Evolutionary conservation across 2,113 vertebrate genomes (phyloP), one percentile per base, ranked within the genome.

Genomic region (Podilymbus podiceps): DNA sequence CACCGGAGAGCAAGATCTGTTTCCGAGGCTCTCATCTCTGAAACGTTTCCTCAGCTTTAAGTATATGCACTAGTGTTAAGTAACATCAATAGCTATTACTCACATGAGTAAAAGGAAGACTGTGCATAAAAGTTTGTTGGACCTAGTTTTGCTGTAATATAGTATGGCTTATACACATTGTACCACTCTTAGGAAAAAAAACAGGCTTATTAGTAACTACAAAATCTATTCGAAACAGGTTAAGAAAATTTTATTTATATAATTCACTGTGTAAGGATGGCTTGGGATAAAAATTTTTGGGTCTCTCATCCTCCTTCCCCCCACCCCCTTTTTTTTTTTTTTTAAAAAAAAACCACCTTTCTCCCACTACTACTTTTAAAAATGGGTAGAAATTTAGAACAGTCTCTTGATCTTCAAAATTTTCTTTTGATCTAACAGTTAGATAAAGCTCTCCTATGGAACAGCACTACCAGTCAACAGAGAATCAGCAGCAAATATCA

Each of bases 381-480:
- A 97, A 95, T 60, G 81, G 53, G 38, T 97, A 50, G 59, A 82
- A 97, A 94, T 97, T 96, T 96, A 94, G 55, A 97, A 95, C 66
- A 96, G 60, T 80, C 71, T 89, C 88, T 97, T 97, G 82, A 97
- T 96, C 85, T 77, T 97, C 72, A 87, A 86, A 85, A 85, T 95
- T 97, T 94, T 88, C 89, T 89, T 96, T 95, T 97, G 94, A 95
- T 95, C 86, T 97, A 96, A 64, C 92, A 88, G 77, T 96, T 98
- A 91, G 67, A 97, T 91, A 96, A 97, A 96, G 93, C 64, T 88
- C 84, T 91, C 46, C 89, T 96, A 82, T 46, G 72, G 78, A 96
- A 88, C 15, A 88, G 49, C 46, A 92, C 30, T 90, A 82, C 62
- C 75, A 94, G 91, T 93, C 90, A 97, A 93, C 85, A 85, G 76